phyloP scores from a whole-genome alignment of 2,797 vertebrate species.

The Melanotaenia maccullochi region DNA sequence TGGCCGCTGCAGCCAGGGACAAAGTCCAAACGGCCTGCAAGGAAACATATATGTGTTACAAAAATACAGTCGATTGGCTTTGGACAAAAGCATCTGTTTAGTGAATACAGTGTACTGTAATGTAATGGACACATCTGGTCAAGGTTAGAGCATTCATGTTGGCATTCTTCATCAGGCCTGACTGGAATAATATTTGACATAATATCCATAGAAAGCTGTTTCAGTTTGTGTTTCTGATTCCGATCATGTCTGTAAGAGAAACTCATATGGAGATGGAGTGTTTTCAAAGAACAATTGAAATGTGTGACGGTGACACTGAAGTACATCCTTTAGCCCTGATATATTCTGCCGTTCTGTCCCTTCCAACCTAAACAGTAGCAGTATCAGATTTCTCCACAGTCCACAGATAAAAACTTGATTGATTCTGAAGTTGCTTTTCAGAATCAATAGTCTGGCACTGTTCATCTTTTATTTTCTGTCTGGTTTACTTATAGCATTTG shows the following conservation, averaged over 20 bases:
- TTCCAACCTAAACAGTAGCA: conserved; percentile 35
- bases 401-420: conserved; percentile 17
- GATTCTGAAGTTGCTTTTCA: conserved; percentile 15
- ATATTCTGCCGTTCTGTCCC: conserved; percentile 48
- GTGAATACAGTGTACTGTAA: neutral
- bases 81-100: neutral
- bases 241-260: conserved; percentile 45
- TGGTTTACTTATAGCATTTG: conserved; percentile 5
- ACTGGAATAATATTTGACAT: conserved; percentile 17
- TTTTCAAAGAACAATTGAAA: conserved; percentile 64
- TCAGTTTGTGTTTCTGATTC: conserved; percentile 52
- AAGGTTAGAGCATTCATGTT: neutral
- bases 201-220: conserved; percentile 26
- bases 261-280: conserved; percentile 52
- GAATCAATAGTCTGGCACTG: conserved; percentile 43
- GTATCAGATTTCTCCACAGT: conserved; percentile 28
- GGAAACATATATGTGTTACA: neutral
- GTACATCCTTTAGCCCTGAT: conserved; percentile 62
- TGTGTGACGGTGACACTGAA: conserved; percentile 59
- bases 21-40: conserved; percentile 90
- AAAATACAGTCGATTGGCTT: neutral
- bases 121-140: neutral
- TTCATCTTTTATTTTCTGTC: conserved; percentile 24
- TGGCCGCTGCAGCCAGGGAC: conserved; percentile 92
- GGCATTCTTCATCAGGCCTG: neutral